Base-by-base conservation (phyloP, 1,140 invertebrate species). In the Drosophila dunni region DNA sequence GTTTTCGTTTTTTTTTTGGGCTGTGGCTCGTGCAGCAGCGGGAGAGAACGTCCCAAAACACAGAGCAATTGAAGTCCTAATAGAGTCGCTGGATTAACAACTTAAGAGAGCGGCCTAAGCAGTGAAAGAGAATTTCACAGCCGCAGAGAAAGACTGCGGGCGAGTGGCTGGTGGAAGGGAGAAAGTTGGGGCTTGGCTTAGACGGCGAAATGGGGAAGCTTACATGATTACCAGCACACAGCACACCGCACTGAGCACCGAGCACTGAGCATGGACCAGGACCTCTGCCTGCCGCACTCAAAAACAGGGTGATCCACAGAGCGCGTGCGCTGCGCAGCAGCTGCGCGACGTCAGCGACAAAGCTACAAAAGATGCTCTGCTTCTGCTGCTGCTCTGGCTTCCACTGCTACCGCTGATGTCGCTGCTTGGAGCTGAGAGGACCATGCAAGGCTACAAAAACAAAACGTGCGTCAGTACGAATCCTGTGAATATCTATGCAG, bases 401-500 rank as follows among this genome's bases (percentile, higher is more conserved):
- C 48, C n/a, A 50, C 48, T 15, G 36, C 78, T 36, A 65, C 24
- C 36, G 46, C 29, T 13, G 57, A 46, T 38, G 29, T 15, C 40
- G 33, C 38, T 13, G 60, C 53, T 15, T 11, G 50, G 50, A 58
- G 56, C 29, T 62, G 57, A 64, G 76, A 79, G 79, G 83, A 71
- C 79, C 83, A 77, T 51, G 76, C 65, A 69, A 68, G 76, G 79
- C 83, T 89, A 88, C 84, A 89, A 89, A 90, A 89, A 89, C 85
- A 89, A 89, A 80, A 68, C 80, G 74, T 71, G 63, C 81, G 45
- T 89, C 84, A 89, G 84, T 89, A 85, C 54, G 84, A 84, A 81
- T 89, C 75, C 85, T 89, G 84, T 90, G 78, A 89, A 85, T 89
- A 90, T 89, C 85, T 89, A 89, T 81, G 84, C 84, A 89, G 84